These are phyloP conservation scores for Penelope pileata DNA, from an alignment of 2,113 vertebrate genomes.

Conservation along the genomic window DNA sequence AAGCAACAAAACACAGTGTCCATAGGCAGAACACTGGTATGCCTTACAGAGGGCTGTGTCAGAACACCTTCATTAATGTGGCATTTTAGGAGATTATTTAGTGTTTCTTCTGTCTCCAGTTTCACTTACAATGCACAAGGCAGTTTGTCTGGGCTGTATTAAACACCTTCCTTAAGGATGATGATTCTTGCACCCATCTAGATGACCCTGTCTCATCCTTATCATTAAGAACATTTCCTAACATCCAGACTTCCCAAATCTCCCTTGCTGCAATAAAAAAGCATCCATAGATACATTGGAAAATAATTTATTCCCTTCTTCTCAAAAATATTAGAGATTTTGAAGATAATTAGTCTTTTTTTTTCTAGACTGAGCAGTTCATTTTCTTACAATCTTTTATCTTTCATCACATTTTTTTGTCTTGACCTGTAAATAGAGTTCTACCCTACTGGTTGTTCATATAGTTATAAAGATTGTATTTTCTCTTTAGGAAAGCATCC, in stretches of 20 bases:
- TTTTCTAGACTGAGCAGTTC: neutral
- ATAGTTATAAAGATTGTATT: neutral
- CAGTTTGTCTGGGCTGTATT: neutral
- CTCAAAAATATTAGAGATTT: neutral
- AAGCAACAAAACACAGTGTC: neutral
- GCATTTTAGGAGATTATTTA: neutral
- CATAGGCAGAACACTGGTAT: neutral
- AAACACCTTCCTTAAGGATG: neutral
- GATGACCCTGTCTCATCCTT: neutral
- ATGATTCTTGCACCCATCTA: neutral
- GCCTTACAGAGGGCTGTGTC: neutral
- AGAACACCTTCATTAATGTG: neutral
- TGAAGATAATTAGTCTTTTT: neutral
- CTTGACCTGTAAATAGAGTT: too few species aligned
- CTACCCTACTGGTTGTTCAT: neutral
- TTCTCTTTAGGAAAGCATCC: accelerated
- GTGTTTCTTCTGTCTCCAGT: neutral
- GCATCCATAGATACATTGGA: neutral
- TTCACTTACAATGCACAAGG: neutral
- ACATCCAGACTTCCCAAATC: neutral
- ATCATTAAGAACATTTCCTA: neutral
- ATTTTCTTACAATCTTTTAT: neutral
- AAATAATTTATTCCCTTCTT: neutral
- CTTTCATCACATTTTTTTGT: neutral
- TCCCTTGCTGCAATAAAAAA: neutral